Base-by-base conservation (phyloP, 2,888 invertebrate genomes). In the Pheosia gnoma region DNA sequence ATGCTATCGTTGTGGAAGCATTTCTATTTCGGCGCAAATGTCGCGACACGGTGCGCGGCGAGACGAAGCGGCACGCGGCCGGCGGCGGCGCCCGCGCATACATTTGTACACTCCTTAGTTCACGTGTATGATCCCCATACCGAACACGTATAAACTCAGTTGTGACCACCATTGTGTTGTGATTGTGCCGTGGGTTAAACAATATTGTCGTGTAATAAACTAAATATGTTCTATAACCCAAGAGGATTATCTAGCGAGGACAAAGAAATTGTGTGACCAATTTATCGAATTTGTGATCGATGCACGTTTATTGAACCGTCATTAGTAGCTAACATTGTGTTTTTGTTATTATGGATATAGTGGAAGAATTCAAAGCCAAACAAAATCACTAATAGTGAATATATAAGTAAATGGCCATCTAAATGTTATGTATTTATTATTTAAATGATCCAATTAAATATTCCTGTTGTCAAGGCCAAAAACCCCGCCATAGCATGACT, bases 1-100 rank as follows among this genome's bases (percentile, higher is more conserved):
- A 41, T 56, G 13, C 59, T 55, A 25, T 25, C 25, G 25, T 58
- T 62, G 60, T 65, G 65, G 76, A 82, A 84, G 79, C 79, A 83
- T 87, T 84, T 93, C 91, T 91, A 93, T 91, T 93, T 92, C 82
- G 88, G 91, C 86, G 72, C 81, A 81, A 78, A 78, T 83, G 88
- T 85, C 84, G 84, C 83, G 81, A 72, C 78, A 77, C 74, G 72
- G 65, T 66, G 77, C 70, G 72, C 71, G 70, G 57, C 77, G 80
- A 81, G 85, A 82, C 84, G 74, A 78, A 74, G 68, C 70, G 83
- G 82, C 84, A 79, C 77, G 83, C 82, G 74, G 76, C 72, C 78
- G 74, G 79, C 84, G 85, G 83, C 71, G 74, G 79, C 84, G 85
- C 83, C 71, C 77, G 81, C 87, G 84, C 85, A 79, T 74, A 67